Conservation (phyloP, 1,140 invertebrate genomes). For the Onthophagus taurus region DNA sequence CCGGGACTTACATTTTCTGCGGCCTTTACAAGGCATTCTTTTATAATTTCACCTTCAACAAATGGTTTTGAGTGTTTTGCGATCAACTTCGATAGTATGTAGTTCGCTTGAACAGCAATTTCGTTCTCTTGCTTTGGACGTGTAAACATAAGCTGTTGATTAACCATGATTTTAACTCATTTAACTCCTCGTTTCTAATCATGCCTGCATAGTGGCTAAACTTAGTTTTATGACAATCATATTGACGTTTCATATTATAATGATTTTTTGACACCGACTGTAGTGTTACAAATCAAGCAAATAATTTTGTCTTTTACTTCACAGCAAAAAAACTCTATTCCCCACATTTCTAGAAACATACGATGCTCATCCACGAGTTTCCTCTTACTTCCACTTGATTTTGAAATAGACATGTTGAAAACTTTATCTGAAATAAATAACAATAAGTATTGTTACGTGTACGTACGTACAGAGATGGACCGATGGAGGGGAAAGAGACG, state of each 20-base stretch:
- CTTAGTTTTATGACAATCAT: conserved; percentile 8
- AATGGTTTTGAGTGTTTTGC: conserved; percentile 25
- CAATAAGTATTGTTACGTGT: no score
- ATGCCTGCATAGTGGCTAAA: conserved; percentile 6
- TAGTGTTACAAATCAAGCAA: conserved; percentile 9
- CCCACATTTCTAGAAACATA: not conserved
- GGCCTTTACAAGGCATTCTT: conserved; percentile 24
- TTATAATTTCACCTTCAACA: conserved; percentile 27
- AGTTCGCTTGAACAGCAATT: conserved; percentile 18
- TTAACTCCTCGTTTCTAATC: conserved; percentile 8
- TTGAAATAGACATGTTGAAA: conserved; percentile 1
- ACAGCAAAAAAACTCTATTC: conserved; percentile 9
- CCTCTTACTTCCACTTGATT: not conserved
- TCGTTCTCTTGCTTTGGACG: conserved; percentile 7
- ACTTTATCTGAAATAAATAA: no score
- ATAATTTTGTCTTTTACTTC: conserved; percentile 15
- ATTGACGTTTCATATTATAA: conserved; percentile 6
- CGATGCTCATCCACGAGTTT: conserved; percentile 6
- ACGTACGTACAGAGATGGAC: no score
- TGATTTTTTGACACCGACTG: conserved; percentile 7
- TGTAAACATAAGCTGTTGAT: conserved; percentile 13
- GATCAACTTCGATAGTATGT: conserved; percentile 21
- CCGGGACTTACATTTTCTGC: conserved; percentile 24
- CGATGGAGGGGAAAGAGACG: no score
- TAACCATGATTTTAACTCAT: conserved; percentile 7